Evolutionary conservation across 2,113 vertebrate species (phyloP), one percentile per base, ranked within the genome.

Genomic region (Pandion haliaetus): DNA sequence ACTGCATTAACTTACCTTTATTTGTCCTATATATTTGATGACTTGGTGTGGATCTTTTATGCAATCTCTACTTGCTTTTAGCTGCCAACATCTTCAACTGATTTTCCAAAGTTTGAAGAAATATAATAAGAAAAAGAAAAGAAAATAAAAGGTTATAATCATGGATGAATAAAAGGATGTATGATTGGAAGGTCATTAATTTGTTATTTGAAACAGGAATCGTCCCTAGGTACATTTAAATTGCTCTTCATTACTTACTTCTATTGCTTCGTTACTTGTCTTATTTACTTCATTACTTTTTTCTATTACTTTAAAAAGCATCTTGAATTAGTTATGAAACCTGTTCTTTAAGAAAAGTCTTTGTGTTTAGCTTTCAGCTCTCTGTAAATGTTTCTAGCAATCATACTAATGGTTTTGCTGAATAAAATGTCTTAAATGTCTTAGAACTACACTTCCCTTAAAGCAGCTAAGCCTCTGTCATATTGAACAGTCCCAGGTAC

Each of bases 251-350:
- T 82, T 70, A 42, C 47, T 82, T 82, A 58, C 29, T 91, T 84
- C 47, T 80, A 2, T 65, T 85, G 79, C 57, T 82, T 95, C 31
- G 20, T 69, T 86, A 36, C n/a, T 91, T 61, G 28, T 55, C 21
- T 52, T 80, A 32, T 63, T 81, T 77, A 71, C 36, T 81, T 86
- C 16, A 32, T 76, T 76, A 29, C 18, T 55, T 79, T 54, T 80
- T 70, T 82, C n/a, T 96, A 25, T 87, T 87, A 52, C 45, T 91
- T 94, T 38, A 42, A 86, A 76, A 73, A 54, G 40, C n/a, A 32
- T 86, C 71, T 77, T 90, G 34, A 85, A 55, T 77, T 94, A 80
- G 78, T 92, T 90, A 86, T 71, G 81, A 91, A 85, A 91, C 15
- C 38, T 82, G 26, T 71, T 85, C 31, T 71, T 72, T 72, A 49